These are phyloP conservation scores for Diuraphis noxia DNA, from an alignment of 1,140 invertebrate genomes.

Conservation along the genomic window DNA sequence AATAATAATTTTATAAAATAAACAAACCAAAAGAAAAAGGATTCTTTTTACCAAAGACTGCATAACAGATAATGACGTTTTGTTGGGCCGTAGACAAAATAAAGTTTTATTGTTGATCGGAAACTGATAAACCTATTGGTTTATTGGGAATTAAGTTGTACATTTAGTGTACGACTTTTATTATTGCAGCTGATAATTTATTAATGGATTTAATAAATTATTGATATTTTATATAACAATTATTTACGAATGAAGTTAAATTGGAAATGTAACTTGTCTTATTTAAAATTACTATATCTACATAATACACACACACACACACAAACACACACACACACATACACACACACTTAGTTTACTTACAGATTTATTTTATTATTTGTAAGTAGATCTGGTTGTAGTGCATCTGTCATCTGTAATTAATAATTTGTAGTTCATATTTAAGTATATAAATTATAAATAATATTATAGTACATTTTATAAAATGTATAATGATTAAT, in stretches of 20 bases:
- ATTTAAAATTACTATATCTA: not conserved
- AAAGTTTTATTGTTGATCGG: conserved; percentile 29
- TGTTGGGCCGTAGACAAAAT: conserved; percentile 10
- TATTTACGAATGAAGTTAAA: not conserved
- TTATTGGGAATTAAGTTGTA: conserved; percentile 12
- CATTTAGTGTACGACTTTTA: not conserved
- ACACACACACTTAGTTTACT: too few species aligned
- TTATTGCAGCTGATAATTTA: not conserved
- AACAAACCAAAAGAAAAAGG: conserved; percentile 33
- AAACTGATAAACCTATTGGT: conserved; percentile 24
- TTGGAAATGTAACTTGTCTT: not conserved
- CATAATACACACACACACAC: too few species aligned
- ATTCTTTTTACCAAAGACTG: conserved; percentile 6
- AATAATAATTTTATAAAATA: conserved; percentile 46
- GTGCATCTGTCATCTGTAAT: too few species aligned
- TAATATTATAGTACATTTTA: too few species aligned
- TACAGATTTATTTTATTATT: too few species aligned
- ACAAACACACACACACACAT: too few species aligned
- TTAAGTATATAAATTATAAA: too few species aligned
- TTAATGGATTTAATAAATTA: not conserved
- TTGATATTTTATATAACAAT: conserved; percentile 3
- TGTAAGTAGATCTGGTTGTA: too few species aligned
- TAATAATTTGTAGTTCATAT: too few species aligned
- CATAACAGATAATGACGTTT: conserved; percentile 29
- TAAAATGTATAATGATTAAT: too few species aligned